Evolutionary conservation across 2,113 vertebrate genomes (phyloP).

Genomic region (Erinaceus europaeus): DNA sequence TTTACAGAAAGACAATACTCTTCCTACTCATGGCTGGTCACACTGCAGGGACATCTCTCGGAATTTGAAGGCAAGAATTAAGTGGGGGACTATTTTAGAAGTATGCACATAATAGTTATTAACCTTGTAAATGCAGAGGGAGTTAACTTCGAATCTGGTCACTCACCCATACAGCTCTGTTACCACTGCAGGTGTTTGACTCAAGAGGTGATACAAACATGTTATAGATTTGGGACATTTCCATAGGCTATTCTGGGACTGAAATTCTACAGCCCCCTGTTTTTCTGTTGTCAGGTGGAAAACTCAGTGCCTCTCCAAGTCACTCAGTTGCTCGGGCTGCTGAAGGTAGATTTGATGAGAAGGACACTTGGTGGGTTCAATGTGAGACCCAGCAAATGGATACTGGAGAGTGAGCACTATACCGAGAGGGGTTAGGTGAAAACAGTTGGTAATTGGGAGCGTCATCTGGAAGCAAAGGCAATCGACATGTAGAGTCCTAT

Average conservation of each 20-base stretch:
- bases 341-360: slow-evolving; percentile 19
- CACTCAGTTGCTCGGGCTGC: neutral
- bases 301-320: neutral
- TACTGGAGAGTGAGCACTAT: neutral
- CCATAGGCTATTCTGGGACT: neutral
- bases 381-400: neutral
- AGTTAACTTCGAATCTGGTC: neutral
- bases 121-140: neutral
- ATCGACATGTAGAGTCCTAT: neutral
- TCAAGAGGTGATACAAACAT: neutral
- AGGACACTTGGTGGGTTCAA: neutral
- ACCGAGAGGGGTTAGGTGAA: neutral
- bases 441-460: neutral
- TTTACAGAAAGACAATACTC: too few relatives aligned
- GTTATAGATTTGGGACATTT: neutral
- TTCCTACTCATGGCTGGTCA: too few relatives aligned
- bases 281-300: neutral
- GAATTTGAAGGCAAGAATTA: neutral
- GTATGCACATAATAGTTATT: neutral
- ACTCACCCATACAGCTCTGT: neutral
- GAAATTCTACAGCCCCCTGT: neutral
- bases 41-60: too few relatives aligned
- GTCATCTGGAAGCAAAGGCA: slow-evolving; percentile 6
- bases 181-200: neutral
- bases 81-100: neutral